phyloP scores from a whole-genome alignment of 1,140 invertebrate genomes.

The Rhynchophorus ferrugineus region DNA sequence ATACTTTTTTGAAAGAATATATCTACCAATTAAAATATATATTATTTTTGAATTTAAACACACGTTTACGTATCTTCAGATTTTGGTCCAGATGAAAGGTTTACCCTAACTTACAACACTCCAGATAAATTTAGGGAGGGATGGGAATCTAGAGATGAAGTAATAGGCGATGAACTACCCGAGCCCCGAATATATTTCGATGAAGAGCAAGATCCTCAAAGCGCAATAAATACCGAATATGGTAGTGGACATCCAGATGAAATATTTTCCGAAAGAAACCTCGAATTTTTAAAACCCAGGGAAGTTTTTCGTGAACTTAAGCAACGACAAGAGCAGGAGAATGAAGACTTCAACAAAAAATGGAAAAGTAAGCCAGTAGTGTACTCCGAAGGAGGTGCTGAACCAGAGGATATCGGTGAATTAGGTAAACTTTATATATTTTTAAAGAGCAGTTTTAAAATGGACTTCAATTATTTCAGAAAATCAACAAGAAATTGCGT shows the following conservation, averaged over 20 bases:
- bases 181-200: constrained; percentile 49
- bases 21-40: too few relatives aligned
- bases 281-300: constrained; percentile 7
- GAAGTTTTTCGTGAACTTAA: constrained; percentile 30
- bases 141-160: constrained; percentile 42
- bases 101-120: constrained; percentile 44
- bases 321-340: constrained; percentile 23
- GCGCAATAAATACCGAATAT: constrained; percentile 19
- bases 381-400: constrained; percentile 55
- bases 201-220: constrained; percentile 30
- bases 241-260: constrained; percentile 19
- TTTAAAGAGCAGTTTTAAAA: too few relatives aligned
- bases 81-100: constrained; percentile 24
- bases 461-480: too few relatives aligned
- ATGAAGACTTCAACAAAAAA: constrained; percentile 12
- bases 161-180: constrained; percentile 38
- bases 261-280: constrained; percentile 19
- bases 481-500: constrained; percentile 12
- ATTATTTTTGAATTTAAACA: too few relatives aligned
- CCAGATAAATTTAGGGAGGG: constrained; percentile 44
- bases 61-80: too few relatives aligned
- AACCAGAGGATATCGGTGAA: constrained; percentile 18
- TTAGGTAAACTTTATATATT: constrained; percentile 1
- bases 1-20: too few relatives aligned
- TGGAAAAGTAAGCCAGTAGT: constrained; percentile 34